Conservation (phyloP, 1,140 invertebrate genomes). For the Sycophila sp. region DNA sequence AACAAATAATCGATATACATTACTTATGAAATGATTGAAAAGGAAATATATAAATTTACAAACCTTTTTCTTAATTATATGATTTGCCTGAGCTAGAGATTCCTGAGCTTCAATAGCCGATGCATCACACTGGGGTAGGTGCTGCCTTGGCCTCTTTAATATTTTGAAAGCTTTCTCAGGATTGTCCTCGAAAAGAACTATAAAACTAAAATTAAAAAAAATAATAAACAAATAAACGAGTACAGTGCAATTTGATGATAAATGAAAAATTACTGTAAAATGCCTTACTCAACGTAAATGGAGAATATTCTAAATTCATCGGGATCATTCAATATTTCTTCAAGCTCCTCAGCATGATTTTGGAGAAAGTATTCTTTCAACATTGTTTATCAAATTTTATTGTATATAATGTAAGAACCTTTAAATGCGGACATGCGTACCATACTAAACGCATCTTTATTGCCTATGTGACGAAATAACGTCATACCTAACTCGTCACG, state of each 20-base stretch:
- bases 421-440: no score
- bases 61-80: slow-evolving; percentile 74
- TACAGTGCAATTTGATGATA: slow-evolving; percentile 27
- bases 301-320: slow-evolving; percentile 60
- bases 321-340: slow-evolving; percentile 59
- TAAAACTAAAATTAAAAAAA: slow-evolving; percentile 67
- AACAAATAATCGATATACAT: background rate
- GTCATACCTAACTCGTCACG: no score
- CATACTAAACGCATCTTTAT: no score
- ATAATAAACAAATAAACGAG: background rate
- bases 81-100: slow-evolving; percentile 63
- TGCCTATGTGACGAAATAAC: no score
- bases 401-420: no score
- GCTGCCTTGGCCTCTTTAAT: slow-evolving; percentile 66
- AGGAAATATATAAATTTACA: slow-evolving; percentile 70
- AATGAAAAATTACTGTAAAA: slow-evolving; percentile 13
- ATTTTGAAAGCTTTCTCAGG: slow-evolving; percentile 69
- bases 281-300: slow-evolving; percentile 65
- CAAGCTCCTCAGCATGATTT: slow-evolving; percentile 57
- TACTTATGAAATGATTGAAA: slow-evolving; percentile 10
- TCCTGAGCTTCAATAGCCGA: slow-evolving; percentile 72
- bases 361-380: slow-evolving; percentile 57
- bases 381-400: slow-evolving; percentile 46
- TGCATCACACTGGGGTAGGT: slow-evolving; percentile 72
- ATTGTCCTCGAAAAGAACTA: slow-evolving; percentile 71